Conservation (phyloP, 2,113 vertebrate genomes). For the Lepus timidus region DNA sequence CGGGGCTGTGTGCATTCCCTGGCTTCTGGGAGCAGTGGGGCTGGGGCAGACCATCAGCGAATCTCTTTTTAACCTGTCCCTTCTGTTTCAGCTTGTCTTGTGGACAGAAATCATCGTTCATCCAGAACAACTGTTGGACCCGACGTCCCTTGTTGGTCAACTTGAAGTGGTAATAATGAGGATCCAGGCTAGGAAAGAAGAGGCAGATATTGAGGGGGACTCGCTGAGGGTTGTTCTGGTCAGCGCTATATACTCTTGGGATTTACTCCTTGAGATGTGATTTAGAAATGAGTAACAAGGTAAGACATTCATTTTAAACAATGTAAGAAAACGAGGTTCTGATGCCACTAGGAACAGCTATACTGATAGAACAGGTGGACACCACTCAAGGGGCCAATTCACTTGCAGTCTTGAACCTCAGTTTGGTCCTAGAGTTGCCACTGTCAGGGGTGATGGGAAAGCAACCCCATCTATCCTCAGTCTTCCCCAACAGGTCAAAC, state of each 20-base stretch:
- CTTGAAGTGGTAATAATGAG: conserved; percentile 89
- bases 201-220: background rate
- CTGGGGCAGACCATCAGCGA: background rate
- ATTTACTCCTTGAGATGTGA: background rate
- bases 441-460: background rate
- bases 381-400: background rate
- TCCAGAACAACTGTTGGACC: conserved; percentile 91
- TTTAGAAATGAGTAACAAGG: background rate
- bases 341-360: background rate
- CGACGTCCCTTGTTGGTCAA: conserved; percentile 91
- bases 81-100: conserved; percentile 62
- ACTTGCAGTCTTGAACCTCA: background rate
- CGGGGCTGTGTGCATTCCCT: background rate
- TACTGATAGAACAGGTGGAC: background rate
- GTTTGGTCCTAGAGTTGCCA: conserved; percentile 3
- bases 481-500: background rate
- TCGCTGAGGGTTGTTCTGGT: background rate
- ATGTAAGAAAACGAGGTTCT: background rate
- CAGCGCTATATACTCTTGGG: background rate
- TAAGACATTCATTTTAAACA: background rate
- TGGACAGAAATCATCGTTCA: conserved; percentile 78
- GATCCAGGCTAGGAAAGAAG: conserved; percentile 84
- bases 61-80: background rate
- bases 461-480: background rate
- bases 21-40: background rate